Percentiles rank a stretch among this genome's conserved stretches.
phyloP scores from a whole-genome alignment of 1,140 invertebrate genomes.

The Hyles euphorbiae region DNA sequence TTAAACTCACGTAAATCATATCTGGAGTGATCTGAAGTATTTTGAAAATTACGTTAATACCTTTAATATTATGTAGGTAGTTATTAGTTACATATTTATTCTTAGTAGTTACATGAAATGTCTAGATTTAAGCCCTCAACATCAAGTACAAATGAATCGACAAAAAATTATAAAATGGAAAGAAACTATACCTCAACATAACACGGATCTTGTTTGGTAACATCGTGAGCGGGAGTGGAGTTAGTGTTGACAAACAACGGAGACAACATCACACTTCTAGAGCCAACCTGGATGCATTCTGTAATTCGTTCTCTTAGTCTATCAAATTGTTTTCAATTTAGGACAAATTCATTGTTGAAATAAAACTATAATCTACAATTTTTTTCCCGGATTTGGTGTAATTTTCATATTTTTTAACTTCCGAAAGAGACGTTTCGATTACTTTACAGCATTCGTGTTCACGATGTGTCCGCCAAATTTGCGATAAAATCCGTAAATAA shows the following conservation, averaged over 20 bases:
- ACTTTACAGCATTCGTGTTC: too few species aligned
- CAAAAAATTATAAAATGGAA: not conserved
- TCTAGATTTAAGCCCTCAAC: too few species aligned
- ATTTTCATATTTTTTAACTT: too few species aligned
- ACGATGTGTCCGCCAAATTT: too few species aligned
- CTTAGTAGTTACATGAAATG: not conserved
- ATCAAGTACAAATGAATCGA: too few species aligned
- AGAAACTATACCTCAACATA: not conserved
- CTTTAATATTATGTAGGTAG: too few species aligned
- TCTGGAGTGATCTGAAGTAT: conserved; percentile 37
- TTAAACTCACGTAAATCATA: conserved; percentile 39
- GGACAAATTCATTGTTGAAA: too few species aligned
- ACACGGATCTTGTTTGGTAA: not conserved
- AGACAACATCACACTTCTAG: conserved; percentile 33
- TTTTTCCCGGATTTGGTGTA: too few species aligned
- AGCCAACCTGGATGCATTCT: conserved; percentile 28
- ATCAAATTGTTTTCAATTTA: too few species aligned
- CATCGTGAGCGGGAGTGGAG: conserved; percentile 7
- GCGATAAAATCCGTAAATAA: too few species aligned
- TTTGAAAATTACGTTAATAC: not conserved
- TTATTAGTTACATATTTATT: not conserved
- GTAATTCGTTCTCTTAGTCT: not conserved
- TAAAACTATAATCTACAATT: too few species aligned
- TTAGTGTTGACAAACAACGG: conserved; percentile 38
- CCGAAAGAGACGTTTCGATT: too few species aligned